Conservation (phyloP, 2,113 vertebrate species). For the Halcyon malimbica region DNA sequence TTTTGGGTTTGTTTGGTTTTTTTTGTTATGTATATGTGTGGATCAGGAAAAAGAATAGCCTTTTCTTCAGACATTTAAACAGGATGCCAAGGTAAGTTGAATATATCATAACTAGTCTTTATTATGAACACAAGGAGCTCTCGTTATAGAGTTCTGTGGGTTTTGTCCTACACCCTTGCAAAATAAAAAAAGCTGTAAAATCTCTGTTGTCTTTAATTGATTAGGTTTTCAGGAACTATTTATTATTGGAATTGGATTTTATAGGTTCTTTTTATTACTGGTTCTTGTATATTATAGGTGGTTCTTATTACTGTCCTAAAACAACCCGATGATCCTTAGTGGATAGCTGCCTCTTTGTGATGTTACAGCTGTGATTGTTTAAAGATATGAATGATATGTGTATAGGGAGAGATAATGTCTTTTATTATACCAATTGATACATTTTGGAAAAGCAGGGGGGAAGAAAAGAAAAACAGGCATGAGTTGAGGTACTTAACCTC, state of each 20-base stretch:
- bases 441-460: not conserved
- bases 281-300: too few species aligned
- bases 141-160: not conserved
- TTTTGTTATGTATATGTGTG: not conserved
- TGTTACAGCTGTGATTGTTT: not conserved
- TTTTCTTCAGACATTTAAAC: not conserved
- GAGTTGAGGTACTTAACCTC: not conserved
- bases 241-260: not conserved
- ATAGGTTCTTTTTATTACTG: not conserved
- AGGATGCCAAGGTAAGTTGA: not conserved
- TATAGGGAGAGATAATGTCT: not conserved
- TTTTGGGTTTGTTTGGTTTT: accelerated
- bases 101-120: not conserved
- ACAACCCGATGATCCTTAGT: not conserved
- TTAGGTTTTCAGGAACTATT: not conserved
- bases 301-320: not conserved
- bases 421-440: not conserved
- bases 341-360: not conserved
- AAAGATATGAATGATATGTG: not conserved
- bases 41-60: not conserved
- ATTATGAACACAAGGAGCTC: not conserved
- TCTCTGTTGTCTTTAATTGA: not conserved
- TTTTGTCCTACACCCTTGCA: not conserved
- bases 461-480: not conserved
- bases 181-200: not conserved